Evolutionary conservation across 2,113 vertebrate species (phyloP).

Genomic region (Cepphus grylle): DNA sequence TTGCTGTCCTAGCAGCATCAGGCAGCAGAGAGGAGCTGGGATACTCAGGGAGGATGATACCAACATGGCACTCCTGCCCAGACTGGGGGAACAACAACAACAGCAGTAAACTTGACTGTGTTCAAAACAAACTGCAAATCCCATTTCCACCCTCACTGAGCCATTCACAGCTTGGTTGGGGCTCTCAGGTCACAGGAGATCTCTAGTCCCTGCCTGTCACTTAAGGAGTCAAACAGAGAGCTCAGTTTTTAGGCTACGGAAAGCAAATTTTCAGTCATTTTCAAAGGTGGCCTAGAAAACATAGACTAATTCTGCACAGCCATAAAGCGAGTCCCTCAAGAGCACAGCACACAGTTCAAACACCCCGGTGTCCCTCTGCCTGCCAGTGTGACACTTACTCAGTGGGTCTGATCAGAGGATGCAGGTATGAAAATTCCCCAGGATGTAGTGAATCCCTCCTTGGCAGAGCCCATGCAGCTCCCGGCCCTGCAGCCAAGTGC

Average conservation of each 20-base stretch:
- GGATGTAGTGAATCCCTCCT: not conserved
- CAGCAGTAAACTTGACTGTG: not conserved
- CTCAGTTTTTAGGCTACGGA: conserved; percentile 17
- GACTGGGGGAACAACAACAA: not conserved
- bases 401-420: not conserved
- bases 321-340: not conserved
- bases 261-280: not conserved
- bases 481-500: not conserved
- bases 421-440: not conserved
- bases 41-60: not conserved
- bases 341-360: not conserved
- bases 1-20: not conserved
- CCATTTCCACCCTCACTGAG: not conserved
- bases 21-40: not conserved
- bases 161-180: not conserved
- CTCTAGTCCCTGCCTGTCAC: not conserved
- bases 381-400: not conserved
- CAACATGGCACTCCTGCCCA: not conserved
- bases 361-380: not conserved
- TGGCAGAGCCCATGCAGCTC: fast-evolving
- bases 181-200: not conserved
- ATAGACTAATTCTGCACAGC: conserved; percentile 12
- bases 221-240: not conserved
- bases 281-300: conserved; percentile 44
- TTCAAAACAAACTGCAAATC: not conserved